These are phyloP conservation scores for Dermatophagoides farinae DNA, from an alignment of 1,140 invertebrate species.

Conservation along the genomic window DNA sequence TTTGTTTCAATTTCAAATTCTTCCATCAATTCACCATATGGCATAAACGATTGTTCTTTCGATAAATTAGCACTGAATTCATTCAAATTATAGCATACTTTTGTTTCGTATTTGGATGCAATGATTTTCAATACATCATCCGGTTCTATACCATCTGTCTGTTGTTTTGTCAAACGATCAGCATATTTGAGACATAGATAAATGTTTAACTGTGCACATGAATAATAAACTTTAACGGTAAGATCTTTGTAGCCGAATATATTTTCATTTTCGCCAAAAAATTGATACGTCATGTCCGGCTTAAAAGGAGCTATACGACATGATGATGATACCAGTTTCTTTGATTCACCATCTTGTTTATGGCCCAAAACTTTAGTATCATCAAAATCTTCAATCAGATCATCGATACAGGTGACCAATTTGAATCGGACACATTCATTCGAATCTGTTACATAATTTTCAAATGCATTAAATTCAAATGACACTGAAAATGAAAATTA, in stretches of 20 bases:
- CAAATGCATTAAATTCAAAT: slow-evolving; percentile 1
- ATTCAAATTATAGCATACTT: slow-evolving; percentile 42
- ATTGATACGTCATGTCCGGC: slow-evolving; percentile 78
- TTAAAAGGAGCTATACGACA: slow-evolving; percentile 37
- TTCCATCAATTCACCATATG: slow-evolving; percentile 44
- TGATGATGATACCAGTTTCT: not conserved
- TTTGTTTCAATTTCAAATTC: slow-evolving; percentile 25
- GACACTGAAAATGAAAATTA: not conserved
- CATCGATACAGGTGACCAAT: slow-evolving; percentile 37
- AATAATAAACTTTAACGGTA: slow-evolving; percentile 54
- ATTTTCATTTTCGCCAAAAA: slow-evolving; percentile 74
- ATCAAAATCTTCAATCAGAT: slow-evolving; percentile 42
- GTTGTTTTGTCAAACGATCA: slow-evolving; percentile 35
- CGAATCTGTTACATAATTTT: slow-evolving; percentile 10
- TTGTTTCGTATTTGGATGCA: slow-evolving; percentile 32
- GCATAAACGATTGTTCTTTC: slow-evolving; percentile 48
- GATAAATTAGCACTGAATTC: slow-evolving; percentile 39
- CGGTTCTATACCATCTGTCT: slow-evolving; percentile 31
- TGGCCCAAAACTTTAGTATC: not conserved
- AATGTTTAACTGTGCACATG: slow-evolving; percentile 51
- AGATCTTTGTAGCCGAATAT: slow-evolving; percentile 81
- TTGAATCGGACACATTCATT: slow-evolving; percentile 19
- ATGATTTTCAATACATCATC: slow-evolving; percentile 58
- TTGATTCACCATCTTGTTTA: not conserved
- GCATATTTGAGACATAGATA: slow-evolving; percentile 43